Base-by-base conservation (phyloP, 2,113 vertebrate genomes). In the Hippoglossus stenolepis region DNA sequence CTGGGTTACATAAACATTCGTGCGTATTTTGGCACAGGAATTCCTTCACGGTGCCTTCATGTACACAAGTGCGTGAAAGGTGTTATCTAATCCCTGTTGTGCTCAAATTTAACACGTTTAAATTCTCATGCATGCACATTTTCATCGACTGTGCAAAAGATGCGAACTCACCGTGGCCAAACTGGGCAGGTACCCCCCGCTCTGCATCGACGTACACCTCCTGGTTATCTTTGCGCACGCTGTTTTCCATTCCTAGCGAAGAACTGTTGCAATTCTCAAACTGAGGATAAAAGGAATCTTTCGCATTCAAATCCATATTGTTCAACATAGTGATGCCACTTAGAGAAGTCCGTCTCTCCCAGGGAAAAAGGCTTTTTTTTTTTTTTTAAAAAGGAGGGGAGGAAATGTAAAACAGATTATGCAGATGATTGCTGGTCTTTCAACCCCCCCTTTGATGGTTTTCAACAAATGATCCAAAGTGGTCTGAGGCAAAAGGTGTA, bases 271-370 rank as follows among this genome's bases (percentile, higher is more conserved):
- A 95, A 93, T 92, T 95, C 68, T 97, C 96, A 93, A 95, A 95
- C 88, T 97, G 96, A 53, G 94, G 90, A 62, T 96, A 96, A 64
- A 96, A 95, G 9, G 95, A 94, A 87, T 98, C 97, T 94, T 97
- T 95, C 89, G 95, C 95, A 87, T 95, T 96, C 93, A 97, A 95
- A 94, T 99, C 97, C 95, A 97, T 95, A 83, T 96, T 95, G 92
- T 96, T 97, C 85, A 98, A 95, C 96, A 98, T 98, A 87, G 87
- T 95, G 89, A 79, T 91, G 86, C 78, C 35, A 80, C 82, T 73
- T 71, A 69, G 79, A 69, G 79, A 90, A 89, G 88, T 90, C 91
- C 90, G 89, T 87, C 70, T 91, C 83, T 88, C 38, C 91, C 73
- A 64, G 51, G 85, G 77, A 73, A 80, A 86, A 84, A 84, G 85